These are phyloP conservation scores for Acinonyx jubatus DNA, from an alignment of 2,113 vertebrate species.

Conservation along the genomic window DNA sequence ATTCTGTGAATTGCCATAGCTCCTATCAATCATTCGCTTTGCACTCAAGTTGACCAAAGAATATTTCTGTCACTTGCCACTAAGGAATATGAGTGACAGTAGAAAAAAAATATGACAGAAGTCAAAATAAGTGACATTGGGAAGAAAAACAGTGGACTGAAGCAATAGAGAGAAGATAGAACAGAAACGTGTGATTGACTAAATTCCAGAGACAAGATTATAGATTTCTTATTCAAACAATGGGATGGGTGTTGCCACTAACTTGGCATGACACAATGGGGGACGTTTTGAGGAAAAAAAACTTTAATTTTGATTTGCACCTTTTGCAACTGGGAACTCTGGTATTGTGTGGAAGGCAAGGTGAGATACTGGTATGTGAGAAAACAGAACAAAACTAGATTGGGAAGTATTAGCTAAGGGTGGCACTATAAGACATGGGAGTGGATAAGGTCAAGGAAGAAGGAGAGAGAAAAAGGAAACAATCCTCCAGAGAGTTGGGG, in stretches of 20 bases:
- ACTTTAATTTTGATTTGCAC: neutral
- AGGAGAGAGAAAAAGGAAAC: neutral
- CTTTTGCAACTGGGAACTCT: neutral
- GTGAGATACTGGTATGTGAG: neutral
- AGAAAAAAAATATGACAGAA: neutral
- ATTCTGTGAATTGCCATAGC: neutral
- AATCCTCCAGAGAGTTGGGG: neutral
- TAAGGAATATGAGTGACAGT: neutral
- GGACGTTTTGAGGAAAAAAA: neutral
- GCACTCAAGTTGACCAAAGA: neutral
- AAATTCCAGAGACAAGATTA: neutral
- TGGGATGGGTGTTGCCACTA: no score
- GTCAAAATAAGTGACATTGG: neutral
- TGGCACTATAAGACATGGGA: neutral
- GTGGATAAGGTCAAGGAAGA: neutral
- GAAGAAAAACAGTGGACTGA: neutral
- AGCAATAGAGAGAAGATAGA: neutral
- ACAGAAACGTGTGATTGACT: neutral
- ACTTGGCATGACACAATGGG: neutral
- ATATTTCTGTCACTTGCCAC: neutral
- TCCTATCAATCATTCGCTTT: neutral
- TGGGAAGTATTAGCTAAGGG: neutral
- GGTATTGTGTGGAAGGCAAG: neutral
- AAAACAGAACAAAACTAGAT: neutral
- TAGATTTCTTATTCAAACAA: neutral